Percentiles rank a stretch among this genome's conserved stretches.
Conservation (phyloP, 1,140 invertebrate genomes). For the Drosophila santomea region DNA sequence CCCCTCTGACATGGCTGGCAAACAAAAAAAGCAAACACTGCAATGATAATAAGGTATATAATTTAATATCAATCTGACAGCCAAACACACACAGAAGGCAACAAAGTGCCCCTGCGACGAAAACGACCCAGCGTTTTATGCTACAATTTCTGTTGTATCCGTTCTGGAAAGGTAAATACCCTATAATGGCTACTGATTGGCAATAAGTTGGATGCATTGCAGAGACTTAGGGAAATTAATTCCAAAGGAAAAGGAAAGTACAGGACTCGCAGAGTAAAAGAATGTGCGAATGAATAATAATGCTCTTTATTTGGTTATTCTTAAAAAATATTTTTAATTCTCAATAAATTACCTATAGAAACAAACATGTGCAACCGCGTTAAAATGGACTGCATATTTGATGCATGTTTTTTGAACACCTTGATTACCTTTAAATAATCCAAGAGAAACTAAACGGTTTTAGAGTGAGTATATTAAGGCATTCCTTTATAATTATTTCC, state of each 20-base stretch:
- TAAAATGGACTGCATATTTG: too few relatives aligned
- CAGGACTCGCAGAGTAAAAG: neutral
- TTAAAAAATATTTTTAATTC: too few relatives aligned
- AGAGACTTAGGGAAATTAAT: slow-evolving; percentile 7
- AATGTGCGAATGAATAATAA: too few relatives aligned
- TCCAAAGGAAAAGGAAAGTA: neutral
- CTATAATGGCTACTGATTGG: slow-evolving; percentile 22
- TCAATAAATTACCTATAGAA: too few relatives aligned
- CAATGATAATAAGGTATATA: slow-evolving; percentile 82
- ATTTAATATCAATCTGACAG: slow-evolving; percentile 83
- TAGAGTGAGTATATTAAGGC: neutral
- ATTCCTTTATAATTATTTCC: neutral
- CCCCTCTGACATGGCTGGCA: slow-evolving; percentile 30
- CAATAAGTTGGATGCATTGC: neutral
- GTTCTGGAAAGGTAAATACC: slow-evolving; percentile 30
- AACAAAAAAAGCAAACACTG: slow-evolving; percentile 46
- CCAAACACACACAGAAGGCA: slow-evolving; percentile 63
- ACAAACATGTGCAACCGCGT: too few relatives aligned
- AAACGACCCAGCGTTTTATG: slow-evolving; percentile 52
- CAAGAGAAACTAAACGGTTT: too few relatives aligned
- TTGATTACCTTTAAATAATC: too few relatives aligned
- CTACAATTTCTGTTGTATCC: slow-evolving; percentile 51
- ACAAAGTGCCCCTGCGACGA: slow-evolving; percentile 65
- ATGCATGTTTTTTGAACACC: too few relatives aligned
- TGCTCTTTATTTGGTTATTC: too few relatives aligned